phyloP scores from a whole-genome alignment of 2,113 vertebrate species.

The Chaetura pelagica region DNA sequence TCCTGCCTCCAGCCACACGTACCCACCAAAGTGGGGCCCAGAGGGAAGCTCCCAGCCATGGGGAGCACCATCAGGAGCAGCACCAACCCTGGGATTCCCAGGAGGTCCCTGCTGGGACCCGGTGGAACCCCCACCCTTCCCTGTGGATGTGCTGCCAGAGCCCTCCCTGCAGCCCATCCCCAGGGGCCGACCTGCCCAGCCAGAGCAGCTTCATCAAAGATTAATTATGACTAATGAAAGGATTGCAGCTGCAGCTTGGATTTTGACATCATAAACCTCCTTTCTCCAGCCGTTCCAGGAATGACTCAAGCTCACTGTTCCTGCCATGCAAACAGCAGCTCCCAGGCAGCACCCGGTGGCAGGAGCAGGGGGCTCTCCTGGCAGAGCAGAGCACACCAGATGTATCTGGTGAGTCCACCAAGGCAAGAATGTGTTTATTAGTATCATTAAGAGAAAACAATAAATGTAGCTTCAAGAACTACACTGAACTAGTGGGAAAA shows the following conservation, averaged over 20 bases:
- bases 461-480: accelerated
- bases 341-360: not conserved
- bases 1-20: accelerated
- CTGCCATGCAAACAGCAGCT: not conserved
- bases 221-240: not conserved
- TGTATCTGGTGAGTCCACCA: not conserved
- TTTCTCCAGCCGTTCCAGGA: not conserved
- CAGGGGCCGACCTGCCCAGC: not conserved
- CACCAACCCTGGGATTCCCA: accelerated
- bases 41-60: accelerated
- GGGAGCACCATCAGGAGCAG: not conserved
- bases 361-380: not conserved
- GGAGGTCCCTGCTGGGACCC: accelerated
- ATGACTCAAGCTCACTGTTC: not conserved
- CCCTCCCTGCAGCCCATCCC: not conserved
- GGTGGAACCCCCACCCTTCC: accelerated
- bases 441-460: not conserved
- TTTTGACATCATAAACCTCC: not conserved
- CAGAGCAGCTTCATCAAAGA: not conserved
- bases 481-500: not conserved
- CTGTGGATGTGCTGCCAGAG: accelerated
- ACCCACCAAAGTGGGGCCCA: accelerated
- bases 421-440: not conserved
- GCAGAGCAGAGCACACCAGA: not conserved
- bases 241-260: conserved; percentile 6